These are phyloP conservation scores for Phyllotis vaccarum DNA, from an alignment of 2,797 vertebrate genomes.

Conservation along the genomic window DNA sequence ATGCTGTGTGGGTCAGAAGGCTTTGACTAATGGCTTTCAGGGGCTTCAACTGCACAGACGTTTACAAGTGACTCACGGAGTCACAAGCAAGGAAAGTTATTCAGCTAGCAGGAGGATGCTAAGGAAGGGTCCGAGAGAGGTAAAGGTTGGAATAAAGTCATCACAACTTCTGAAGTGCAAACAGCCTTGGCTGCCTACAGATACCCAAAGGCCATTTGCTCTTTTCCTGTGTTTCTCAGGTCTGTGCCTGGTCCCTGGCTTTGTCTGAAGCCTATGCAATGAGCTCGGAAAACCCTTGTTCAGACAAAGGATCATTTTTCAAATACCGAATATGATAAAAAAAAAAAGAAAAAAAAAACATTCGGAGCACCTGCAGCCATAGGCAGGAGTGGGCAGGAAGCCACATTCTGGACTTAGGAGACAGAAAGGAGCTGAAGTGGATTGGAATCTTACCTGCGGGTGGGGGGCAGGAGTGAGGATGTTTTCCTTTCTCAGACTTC, in stretches of 20 bases:
- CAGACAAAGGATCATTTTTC: slow-evolving; percentile 52
- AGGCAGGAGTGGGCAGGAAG: neutral
- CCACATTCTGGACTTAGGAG: neutral
- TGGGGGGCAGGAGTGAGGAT: too few relatives aligned
- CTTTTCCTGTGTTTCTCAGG: neutral
- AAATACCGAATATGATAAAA: slow-evolving; percentile 45
- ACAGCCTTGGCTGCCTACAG: neutral
- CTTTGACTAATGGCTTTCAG: neutral
- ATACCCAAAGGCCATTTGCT: neutral
- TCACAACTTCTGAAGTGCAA: neutral
- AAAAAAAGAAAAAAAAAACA: too few relatives aligned
- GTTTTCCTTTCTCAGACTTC: neutral
- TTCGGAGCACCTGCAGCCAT: neutral
- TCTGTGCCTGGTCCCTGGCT: neutral
- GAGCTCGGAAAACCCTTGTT: slow-evolving; percentile 11
- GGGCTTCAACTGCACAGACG: neutral
- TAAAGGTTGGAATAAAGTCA: neutral
- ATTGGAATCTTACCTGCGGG: neutral
- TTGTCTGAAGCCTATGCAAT: slow-evolving; percentile 30
- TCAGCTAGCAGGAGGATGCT: neutral
- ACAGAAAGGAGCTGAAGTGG: neutral
- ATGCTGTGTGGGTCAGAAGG: neutral
- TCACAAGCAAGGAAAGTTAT: neutral
- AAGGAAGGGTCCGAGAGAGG: neutral
- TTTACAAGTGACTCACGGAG: neutral